phyloP scores from a whole-genome alignment of 2,113 vertebrate genomes.

The Serinus canaria region DNA sequence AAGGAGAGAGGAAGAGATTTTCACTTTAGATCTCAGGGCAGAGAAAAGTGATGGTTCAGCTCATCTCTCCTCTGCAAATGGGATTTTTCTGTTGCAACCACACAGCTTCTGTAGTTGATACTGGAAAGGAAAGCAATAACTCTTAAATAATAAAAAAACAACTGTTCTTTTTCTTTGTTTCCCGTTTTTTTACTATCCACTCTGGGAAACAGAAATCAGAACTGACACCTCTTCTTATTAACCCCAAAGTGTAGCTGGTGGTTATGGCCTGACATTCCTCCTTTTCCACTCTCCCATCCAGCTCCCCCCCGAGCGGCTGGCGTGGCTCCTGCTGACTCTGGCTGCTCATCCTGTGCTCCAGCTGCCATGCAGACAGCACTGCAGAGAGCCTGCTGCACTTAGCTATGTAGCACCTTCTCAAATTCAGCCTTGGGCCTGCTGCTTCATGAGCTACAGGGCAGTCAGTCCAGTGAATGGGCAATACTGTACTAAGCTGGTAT shows the following conservation, averaged over 20 bases:
- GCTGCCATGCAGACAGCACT: not conserved
- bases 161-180: too few species aligned
- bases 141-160: not conserved
- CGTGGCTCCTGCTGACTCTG: not conserved
- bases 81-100: not conserved
- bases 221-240: not conserved
- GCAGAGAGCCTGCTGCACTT: not conserved
- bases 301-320: not conserved
- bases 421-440: not conserved
- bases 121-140: not conserved
- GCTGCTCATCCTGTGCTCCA: not conserved
- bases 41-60: not conserved
- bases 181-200: fast-evolving
- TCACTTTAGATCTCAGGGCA: not conserved
- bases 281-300: not conserved
- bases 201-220: not conserved
- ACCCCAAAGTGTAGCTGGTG: not conserved
- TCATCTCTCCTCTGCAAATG: not conserved
- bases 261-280: fast-evolving
- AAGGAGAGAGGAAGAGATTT: not conserved
- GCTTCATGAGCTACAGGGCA: fast-evolving
- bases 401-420: not conserved
- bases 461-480: not conserved
- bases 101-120: not conserved
- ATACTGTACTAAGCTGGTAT: not conserved